A percentile compares a stretch with the other conserved stretches of the same genome.
Conservation (phyloP, 1,140 invertebrate genomes). For the Lepidostoma basale region DNA sequence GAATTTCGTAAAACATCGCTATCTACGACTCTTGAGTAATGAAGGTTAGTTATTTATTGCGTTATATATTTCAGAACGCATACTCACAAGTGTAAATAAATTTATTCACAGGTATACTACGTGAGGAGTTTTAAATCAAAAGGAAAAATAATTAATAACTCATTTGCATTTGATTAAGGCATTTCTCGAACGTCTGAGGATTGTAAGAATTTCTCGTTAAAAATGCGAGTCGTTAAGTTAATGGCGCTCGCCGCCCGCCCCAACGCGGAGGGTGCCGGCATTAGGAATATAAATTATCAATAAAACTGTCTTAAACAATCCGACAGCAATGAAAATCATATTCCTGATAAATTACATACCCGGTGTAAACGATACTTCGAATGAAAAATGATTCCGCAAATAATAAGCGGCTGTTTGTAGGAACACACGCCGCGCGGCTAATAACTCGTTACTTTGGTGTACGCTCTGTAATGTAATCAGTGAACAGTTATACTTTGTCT, state of each 20-base stretch:
- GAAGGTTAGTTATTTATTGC: not conserved
- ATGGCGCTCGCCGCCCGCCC: constrained; percentile 22
- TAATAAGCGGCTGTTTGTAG: too few relatives aligned
- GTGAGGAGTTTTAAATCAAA: not conserved
- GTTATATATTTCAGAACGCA: not conserved
- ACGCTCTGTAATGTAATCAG: too few relatives aligned
- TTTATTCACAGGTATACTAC: not conserved
- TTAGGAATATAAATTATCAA: constrained; percentile 36
- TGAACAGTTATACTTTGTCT: too few relatives aligned
- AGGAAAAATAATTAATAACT: constrained; percentile 41
- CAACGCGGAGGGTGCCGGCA: not conserved
- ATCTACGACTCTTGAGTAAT: not conserved
- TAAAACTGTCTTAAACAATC: constrained; percentile 36
- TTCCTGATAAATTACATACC: constrained; percentile 31
- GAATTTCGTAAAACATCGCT: not conserved
- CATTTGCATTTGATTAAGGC: constrained; percentile 45
- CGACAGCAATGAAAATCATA: constrained; percentile 38
- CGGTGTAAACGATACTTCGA: constrained; percentile 10
- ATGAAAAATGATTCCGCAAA: constrained; percentile 20
- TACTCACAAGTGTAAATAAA: not conserved
- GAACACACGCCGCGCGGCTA: not conserved
- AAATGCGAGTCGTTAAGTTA: constrained; percentile 40
- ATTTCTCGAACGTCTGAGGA: constrained; percentile 39
- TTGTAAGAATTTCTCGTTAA: constrained; percentile 42
- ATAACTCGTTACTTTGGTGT: too few relatives aligned